A percentile compares a stretch with the other conserved stretches of the same genome.
phyloP scores from a whole-genome alignment of 2,797 vertebrate species.

The Coendou prehensilis region DNA sequence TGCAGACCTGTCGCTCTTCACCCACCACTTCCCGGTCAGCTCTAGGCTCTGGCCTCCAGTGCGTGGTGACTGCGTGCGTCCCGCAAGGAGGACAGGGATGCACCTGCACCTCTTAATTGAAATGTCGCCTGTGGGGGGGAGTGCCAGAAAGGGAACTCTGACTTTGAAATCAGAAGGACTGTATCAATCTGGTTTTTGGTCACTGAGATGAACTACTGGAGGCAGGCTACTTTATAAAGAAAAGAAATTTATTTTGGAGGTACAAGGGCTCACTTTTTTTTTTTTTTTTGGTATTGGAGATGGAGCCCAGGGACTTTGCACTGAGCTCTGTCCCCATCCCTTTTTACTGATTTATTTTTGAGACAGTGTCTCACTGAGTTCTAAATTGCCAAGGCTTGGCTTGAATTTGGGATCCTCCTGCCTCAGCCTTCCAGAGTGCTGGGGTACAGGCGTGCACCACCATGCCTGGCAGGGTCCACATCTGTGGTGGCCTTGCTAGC shows the following conservation, averaged over 20 bases:
- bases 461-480: not conserved
- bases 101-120: conserved; percentile 1
- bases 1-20: conserved; percentile 32
- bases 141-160: not conserved
- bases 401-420: not conserved
- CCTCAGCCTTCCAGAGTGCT: not conserved
- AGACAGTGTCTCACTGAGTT: not conserved
- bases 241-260: not conserved
- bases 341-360: not conserved
- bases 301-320: not conserved
- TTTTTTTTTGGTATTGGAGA: not conserved
- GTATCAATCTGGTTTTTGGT: not conserved
- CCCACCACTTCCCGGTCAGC: conserved; percentile 7
- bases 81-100: not conserved
- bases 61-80: not conserved
- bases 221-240: not conserved
- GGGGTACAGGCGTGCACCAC: not conserved
- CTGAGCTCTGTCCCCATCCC: not conserved
- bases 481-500: not conserved
- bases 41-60: not conserved
- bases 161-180: conserved; percentile 59
- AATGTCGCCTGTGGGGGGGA: not conserved
- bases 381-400: not conserved
- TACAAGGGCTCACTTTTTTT: not conserved
- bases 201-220: not conserved